phyloP scores from a whole-genome alignment of 2,888 invertebrate genomes.

The Chirona hameri region DNA sequence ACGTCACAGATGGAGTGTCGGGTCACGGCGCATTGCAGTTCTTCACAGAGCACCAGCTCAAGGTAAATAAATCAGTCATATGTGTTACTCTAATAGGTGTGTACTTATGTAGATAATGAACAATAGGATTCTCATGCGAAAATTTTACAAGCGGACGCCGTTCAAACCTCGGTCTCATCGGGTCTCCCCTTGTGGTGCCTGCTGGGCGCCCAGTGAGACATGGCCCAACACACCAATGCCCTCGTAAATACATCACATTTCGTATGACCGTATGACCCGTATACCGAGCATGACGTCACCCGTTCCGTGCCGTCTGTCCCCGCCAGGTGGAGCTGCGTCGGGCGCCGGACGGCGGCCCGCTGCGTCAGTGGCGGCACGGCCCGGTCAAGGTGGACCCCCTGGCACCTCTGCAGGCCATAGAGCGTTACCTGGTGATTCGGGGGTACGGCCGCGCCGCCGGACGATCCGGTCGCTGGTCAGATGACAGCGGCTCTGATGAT shows the following conservation, averaged over 20 bases:
- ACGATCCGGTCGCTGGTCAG: constrained; percentile 62
- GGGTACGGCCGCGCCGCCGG: constrained; percentile 73
- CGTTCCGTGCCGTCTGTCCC: too few relatives aligned
- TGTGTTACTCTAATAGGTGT: too few relatives aligned
- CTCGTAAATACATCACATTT: too few relatives aligned
- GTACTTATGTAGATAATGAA: too few relatives aligned
- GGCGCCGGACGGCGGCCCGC: constrained; percentile 87
- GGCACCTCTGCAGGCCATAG: constrained; percentile 98
- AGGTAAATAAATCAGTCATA: constrained; percentile 57
- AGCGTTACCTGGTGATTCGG: constrained; percentile 84
- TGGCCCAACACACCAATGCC: too few relatives aligned
- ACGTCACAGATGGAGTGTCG: constrained; percentile 69
- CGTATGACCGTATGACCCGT: too few relatives aligned
- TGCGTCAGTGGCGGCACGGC: constrained; percentile 97
- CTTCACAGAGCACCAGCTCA: constrained; percentile 97
- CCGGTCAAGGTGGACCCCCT: constrained; percentile 98
- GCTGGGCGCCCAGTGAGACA: too few relatives aligned
- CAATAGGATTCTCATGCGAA: too few relatives aligned
- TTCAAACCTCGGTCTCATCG: too few relatives aligned
- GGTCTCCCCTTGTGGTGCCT: too few relatives aligned
- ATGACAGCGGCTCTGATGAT: constrained; percentile 79
- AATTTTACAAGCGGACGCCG: too few relatives aligned
- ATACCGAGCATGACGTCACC: not conserved
- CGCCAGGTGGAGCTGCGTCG: constrained; percentile 91
- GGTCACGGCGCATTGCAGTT: constrained; percentile 88